Evolutionary conservation across 2,888 invertebrate species (phyloP), one percentile per base, ranked within the genome.

Genomic region (Drepanosiphum platanoidis): DNA sequence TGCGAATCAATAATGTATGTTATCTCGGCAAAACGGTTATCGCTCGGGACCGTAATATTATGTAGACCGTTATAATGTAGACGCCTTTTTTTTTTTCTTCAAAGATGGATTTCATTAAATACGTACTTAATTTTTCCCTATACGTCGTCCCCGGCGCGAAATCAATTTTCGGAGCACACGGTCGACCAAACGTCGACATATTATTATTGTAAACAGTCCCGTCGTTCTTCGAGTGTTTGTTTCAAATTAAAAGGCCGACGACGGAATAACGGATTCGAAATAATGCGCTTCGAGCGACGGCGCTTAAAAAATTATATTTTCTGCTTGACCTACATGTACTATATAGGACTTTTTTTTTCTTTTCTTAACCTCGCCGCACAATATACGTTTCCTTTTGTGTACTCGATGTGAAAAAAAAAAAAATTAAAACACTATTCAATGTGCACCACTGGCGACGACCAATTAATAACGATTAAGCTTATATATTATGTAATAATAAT

Each of bases 1-100:
- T 58, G 27, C n/a, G 52, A 84, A 84, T 84, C 83, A 52, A 84
- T 84, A 84, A 84, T 52, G 64, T 80, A 71, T 70, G 34, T 84
- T 75, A 84, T 84, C 75, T 84, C 36, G 75, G 18, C 18, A 74
- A 42, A 52, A 72, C 22, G 71, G 71, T 70, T 81, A 58, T 72
- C 61, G 58, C 32, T 71, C 32, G 80, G 34, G 34, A 68, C n/a
- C 42, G 27, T n/a, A 39, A 39, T 39, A 39, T 0, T 27, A 36
- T 52, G 61, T n/a, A 27, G n/a, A 22, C 61, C 61, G 18, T 61
- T 27, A 27, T 30, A 27, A 72, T 27, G n/a, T 39, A 18, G 15
- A 22, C 22, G 36, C 34, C 34, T 68, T 68, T 68, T 68, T 22
- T 66, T 68, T 27, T 61, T n/a, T n/a, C n/a, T n/a, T n/a, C n/a